Evolutionary conservation across 2,113 vertebrate genomes (phyloP), one percentile per base, ranked within the genome.

Genomic region (Rhipidura dahli): DNA sequence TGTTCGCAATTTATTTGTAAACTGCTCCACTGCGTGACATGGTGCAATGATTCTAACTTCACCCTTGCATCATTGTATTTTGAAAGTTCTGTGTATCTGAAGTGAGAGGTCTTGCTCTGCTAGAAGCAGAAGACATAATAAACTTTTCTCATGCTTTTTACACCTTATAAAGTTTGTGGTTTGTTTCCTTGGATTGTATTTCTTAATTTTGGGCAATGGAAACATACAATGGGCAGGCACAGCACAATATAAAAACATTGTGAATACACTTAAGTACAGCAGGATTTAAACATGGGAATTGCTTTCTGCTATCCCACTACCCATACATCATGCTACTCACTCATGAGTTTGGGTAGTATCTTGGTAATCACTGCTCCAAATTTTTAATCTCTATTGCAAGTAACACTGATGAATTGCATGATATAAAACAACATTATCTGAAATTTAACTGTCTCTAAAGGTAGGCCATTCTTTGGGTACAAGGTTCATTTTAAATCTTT

Each of bases 241-340:
- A 0, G 0, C 9, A 59, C 33, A 89, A 37, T 6, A 68, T 5
- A 45, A 50, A 72, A 79, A 39, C 0, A 0, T 3, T 65, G 35
- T n/a, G 14, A 83, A 80, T 35, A 24, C 7, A 35, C 45, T 40
- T 2, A 39, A 82, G 45, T 42, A 70, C 71, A 82, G 61, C 12
- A 85, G 40, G 21, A 92, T 53, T 86, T 65, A 76, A 93, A 83
- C 9, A 75, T 0, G 2, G 31, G 23, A 87, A 61, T 6, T 65
- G 6, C 26, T 57, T 69, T 86, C 54, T 59, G 30, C 68, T 73
- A 2, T 42, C n/a, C 59, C 19, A 39, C 33, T 37, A 37, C 37
- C n/a, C n/a, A 35, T n/a, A 42, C 14, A 49, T 31, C 22, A 47
- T 6, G 22, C 28, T 53, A 64, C 16, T 28, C 33, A 51, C 27